phyloP scores from a whole-genome alignment of 2,113 vertebrate genomes.

The Halichoerus grypus region DNA sequence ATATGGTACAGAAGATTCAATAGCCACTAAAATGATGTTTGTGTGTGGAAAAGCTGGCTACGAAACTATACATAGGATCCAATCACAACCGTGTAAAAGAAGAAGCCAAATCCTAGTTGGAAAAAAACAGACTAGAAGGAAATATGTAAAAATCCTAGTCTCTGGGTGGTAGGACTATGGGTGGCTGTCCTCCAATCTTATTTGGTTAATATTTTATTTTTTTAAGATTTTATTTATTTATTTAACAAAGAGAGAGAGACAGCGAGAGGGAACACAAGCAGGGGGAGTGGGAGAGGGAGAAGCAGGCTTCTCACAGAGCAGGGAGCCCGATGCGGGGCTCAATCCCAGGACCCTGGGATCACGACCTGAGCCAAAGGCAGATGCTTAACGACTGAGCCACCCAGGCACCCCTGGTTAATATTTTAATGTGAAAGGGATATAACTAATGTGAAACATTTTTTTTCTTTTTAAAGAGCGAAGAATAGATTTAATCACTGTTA shows the following conservation, averaged over 20 bases:
- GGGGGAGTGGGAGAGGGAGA: not conserved
- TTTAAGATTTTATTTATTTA: not conserved
- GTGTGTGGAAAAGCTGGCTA: not conserved
- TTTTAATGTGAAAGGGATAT: not conserved
- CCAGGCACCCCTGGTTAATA: not conserved
- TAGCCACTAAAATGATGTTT: not conserved
- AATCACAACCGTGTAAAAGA: not conserved
- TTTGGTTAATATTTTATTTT: not conserved
- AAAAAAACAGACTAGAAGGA: not conserved
- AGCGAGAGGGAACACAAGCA: not conserved
- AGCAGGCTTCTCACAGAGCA: not conserved
- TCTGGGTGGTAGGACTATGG: not conserved
- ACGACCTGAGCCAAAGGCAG: not conserved
- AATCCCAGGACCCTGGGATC: not conserved
- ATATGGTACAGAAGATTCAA: not conserved
- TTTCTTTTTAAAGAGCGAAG: not conserved
- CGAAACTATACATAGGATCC: not conserved
- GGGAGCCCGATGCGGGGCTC: not conserved
- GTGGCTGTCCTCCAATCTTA: not conserved
- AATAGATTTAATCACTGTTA: not conserved
- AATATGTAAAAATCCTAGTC: not conserved
- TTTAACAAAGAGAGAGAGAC: not conserved
- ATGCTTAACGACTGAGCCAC: not conserved
- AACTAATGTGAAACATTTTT: not conserved
- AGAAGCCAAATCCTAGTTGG: not conserved